Percentiles rank a stretch among this genome's conserved stretches.
phyloP scores from a whole-genome alignment of 1,140 invertebrate genomes.

The Macrotrachela quadricornifera region DNA sequence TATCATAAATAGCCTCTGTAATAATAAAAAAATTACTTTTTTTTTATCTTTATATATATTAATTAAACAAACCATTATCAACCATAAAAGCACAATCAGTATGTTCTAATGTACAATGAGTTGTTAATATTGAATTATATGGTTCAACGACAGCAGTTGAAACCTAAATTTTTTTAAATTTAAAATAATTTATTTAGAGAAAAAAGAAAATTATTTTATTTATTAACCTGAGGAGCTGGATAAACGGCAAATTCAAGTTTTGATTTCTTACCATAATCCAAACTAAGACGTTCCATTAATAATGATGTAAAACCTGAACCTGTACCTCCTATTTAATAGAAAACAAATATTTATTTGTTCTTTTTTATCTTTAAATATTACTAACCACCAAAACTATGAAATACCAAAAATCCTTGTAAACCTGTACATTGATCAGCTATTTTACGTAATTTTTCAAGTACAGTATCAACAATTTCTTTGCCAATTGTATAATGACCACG shows the following conservation, averaged over 20 bases:
- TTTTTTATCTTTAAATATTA: too few relatives aligned
- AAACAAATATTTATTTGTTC: slow-evolving; percentile 31
- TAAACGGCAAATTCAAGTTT: slow-evolving; percentile 67
- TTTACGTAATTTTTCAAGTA: slow-evolving; percentile 16
- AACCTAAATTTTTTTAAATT: slow-evolving; percentile 12
- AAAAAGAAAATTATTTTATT: slow-evolving; percentile 10
- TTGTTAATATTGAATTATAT: slow-evolving; percentile 29
- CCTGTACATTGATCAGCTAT: slow-evolving; percentile 15
- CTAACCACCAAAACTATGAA: slow-evolving; percentile 7
- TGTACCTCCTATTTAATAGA: slow-evolving; percentile 35
- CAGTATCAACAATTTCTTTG: slow-evolving; percentile 21
- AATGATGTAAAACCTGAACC: slow-evolving; percentile 66
- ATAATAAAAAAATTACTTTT: too few relatives aligned
- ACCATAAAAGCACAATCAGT: slow-evolving; percentile 36
- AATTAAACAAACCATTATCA: slow-evolving; percentile 36
- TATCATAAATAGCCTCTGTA: slow-evolving; percentile 58
- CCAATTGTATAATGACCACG: slow-evolving; percentile 23
- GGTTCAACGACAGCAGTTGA: slow-evolving; percentile 31
- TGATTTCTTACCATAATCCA: slow-evolving; percentile 68
- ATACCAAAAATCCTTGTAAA: slow-evolving; percentile 9
- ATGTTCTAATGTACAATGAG: slow-evolving; percentile 26
- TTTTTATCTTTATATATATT: too few relatives aligned
- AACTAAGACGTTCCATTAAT: slow-evolving; percentile 63
- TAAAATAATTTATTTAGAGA: slow-evolving; percentile 1
- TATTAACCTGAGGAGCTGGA: slow-evolving; percentile 53